phyloP scores from a whole-genome alignment of 1,140 invertebrate genomes.

The Propsilocerus akamusi region DNA sequence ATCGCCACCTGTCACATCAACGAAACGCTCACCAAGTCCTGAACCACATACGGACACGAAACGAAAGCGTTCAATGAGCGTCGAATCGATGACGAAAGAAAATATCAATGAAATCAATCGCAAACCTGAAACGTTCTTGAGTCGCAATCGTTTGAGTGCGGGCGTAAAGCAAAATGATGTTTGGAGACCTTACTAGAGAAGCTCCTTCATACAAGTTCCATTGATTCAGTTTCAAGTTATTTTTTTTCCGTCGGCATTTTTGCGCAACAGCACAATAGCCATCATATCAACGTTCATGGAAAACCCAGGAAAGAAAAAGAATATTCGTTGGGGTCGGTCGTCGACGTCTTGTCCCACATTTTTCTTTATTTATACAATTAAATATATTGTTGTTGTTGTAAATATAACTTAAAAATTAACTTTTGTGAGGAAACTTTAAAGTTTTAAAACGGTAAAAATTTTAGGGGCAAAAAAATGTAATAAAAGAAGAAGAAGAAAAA shows the following conservation, averaged over 20 bases:
- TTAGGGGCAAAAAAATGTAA: too few relatives aligned
- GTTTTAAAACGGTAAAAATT: too few relatives aligned
- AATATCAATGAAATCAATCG: neutral
- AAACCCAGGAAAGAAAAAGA: neutral
- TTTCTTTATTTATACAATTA: too few relatives aligned
- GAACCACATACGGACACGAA: conserved; percentile 17
- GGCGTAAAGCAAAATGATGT: conserved; percentile 18
- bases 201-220: neutral
- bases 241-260: neutral
- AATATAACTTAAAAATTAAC: too few relatives aligned
- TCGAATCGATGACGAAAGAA: neutral
- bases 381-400: too few relatives aligned
- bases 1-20: conserved; percentile 21
- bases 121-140: neutral
- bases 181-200: conserved; percentile 22
- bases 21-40: conserved; percentile 15
- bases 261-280: neutral
- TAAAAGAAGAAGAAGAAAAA: too few relatives aligned
- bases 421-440: too few relatives aligned
- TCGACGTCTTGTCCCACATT: too few relatives aligned
- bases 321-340: too few relatives aligned
- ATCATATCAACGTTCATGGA: neutral
- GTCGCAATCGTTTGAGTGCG: neutral
- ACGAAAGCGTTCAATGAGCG: neutral
- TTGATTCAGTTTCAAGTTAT: neutral